These are phyloP conservation scores for Gorsachius magnificus DNA, from an alignment of 2,797 vertebrate species.

Conservation along the genomic window DNA sequence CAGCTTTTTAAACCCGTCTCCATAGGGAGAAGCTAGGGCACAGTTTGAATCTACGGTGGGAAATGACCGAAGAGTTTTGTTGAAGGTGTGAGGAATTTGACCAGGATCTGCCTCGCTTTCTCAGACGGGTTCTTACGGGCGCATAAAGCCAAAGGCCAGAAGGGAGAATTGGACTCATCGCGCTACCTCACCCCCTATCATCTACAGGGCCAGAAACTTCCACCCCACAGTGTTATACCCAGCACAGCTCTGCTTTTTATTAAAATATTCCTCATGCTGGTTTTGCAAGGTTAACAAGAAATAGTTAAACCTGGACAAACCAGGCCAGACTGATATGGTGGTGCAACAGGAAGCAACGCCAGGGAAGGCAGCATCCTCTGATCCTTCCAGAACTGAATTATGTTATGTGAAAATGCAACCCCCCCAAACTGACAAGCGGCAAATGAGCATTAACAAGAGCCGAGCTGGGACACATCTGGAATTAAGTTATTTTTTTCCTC, in stretches of 20 bases:
- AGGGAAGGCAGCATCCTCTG: background rate
- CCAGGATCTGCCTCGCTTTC: background rate
- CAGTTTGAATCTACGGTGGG: background rate
- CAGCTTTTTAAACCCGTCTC: background rate
- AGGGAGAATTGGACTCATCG: no score
- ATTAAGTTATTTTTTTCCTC: background rate
- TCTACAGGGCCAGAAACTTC: background rate
- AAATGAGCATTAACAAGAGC: background rate
- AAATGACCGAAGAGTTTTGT: background rate
- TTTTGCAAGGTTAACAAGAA: background rate
- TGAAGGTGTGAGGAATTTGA: slow-evolving; percentile 12
- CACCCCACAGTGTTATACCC: background rate
- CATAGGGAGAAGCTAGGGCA: background rate
- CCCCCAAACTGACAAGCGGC: background rate
- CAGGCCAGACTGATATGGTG: background rate
- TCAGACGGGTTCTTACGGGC: background rate
- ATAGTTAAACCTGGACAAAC: background rate
- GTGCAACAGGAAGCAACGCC: background rate
- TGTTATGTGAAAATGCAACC: background rate
- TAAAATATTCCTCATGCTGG: background rate
- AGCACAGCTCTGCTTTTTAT: background rate
- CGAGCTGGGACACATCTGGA: background rate
- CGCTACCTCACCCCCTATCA: background rate
- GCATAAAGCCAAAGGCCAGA: background rate
- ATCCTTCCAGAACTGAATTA: background rate